A percentile compares a stretch with the other conserved stretches of the same genome.
Evolutionary conservation across 2,888 invertebrate species (phyloP).

Genomic region (Leptinotarsa rubiginosa): DNA sequence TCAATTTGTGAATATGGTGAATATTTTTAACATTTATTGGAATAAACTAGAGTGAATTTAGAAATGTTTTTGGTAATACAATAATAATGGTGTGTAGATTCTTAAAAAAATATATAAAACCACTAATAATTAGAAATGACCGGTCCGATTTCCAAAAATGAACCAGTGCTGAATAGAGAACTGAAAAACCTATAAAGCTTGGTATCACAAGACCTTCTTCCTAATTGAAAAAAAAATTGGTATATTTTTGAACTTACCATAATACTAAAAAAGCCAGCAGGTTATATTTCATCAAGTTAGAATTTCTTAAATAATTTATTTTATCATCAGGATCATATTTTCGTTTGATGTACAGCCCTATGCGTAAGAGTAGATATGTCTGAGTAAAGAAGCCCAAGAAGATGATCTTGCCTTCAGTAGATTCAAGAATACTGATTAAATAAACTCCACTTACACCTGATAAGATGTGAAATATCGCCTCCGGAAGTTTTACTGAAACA

Average conservation of each 20-base stretch:
- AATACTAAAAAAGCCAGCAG: conserved; percentile 48
- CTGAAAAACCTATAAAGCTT: too few species aligned
- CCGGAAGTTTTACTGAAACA: conserved; percentile 42
- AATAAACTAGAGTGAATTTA: too few species aligned
- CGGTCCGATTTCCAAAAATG: too few species aligned
- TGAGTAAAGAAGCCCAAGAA: conserved; percentile 46
- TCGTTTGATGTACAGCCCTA: conserved; percentile 30
- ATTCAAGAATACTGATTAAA: conserved; percentile 47
- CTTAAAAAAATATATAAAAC: too few species aligned
- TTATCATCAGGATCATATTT: conserved; percentile 32
- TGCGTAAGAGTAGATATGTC: conserved; percentile 47
- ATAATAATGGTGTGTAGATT: too few species aligned
- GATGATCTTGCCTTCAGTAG: conserved; percentile 46
- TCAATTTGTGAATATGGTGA: background rate
- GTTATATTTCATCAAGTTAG: conserved; percentile 45
- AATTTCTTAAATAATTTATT: conserved; percentile 35
- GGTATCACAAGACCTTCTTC: too few species aligned
- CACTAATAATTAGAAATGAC: too few species aligned
- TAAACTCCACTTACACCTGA: conserved; percentile 51
- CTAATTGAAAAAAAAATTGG: background rate
- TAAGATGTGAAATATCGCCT: conserved; percentile 49
- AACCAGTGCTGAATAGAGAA: too few species aligned
- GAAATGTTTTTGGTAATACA: too few species aligned
- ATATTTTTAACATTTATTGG: too few species aligned
- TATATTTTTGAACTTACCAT: conserved; percentile 47